A percentile compares a stretch with the other conserved stretches of the same genome.
phyloP scores from a whole-genome alignment of 2,797 vertebrate species.

The Enteromius radiatus region DNA sequence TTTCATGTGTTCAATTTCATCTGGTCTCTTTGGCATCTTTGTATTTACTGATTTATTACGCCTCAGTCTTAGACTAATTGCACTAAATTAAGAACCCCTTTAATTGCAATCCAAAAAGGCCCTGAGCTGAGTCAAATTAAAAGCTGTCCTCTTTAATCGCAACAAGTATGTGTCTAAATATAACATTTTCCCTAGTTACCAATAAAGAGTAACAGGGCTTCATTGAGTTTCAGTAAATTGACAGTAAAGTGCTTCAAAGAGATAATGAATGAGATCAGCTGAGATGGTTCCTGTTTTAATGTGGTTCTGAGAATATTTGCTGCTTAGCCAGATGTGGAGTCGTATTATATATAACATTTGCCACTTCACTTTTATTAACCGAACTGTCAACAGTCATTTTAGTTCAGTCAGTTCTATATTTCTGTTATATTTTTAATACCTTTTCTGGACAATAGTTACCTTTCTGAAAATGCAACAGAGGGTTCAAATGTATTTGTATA shows the following conservation, averaged over 20 bases:
- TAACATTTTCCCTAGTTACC: constrained; percentile 26
- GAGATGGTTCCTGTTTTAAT: constrained; percentile 5
- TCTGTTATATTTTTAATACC: neutral
- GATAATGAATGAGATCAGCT: constrained; percentile 53
- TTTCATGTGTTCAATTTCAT: constrained; percentile 4
- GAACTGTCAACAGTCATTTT: neutral
- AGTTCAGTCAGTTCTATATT: neutral
- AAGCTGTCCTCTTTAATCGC: constrained; percentile 26
- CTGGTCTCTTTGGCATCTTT: neutral
- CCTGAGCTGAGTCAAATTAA: constrained; percentile 44
- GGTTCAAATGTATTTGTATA: neutral
- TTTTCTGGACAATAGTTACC: neutral
- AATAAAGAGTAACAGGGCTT: constrained; percentile 34
- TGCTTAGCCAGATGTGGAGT: constrained; percentile 29
- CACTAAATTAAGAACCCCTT: constrained; percentile 25
- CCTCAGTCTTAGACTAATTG: constrained; percentile 20
- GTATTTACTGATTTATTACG: constrained; percentile 15
- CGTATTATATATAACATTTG: neutral
- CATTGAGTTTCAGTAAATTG: constrained; percentile 31
- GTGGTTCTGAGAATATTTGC: constrained; percentile 9
- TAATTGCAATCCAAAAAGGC: constrained; percentile 8
- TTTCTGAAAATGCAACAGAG: constrained; percentile 8
- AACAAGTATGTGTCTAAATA: constrained; percentile 41
- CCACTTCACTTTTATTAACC: constrained; percentile 11
- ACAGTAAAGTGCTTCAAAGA: constrained; percentile 26